Evolutionary conservation across 2,113 vertebrate species (phyloP).

Genomic region (Dasyurus viverrinus): DNA sequence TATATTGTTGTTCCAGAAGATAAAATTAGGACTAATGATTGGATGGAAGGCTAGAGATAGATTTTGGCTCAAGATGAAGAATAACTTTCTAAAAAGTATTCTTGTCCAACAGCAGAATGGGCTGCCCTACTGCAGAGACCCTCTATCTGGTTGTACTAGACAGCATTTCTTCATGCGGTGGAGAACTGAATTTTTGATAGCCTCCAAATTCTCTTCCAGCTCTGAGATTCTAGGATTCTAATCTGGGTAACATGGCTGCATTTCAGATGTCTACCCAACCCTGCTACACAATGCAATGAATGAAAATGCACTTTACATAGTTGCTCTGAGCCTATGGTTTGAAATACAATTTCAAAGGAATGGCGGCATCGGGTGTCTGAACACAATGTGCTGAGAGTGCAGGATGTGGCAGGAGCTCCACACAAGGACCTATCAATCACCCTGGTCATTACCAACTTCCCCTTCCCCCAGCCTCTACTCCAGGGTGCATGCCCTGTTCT

Average conservation of each 20-base stretch:
- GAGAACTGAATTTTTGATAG: neutral
- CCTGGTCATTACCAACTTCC: neutral
- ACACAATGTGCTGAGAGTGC: neutral
- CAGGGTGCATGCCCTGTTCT: neutral
- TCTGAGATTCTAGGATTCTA: neutral
- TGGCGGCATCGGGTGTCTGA: neutral
- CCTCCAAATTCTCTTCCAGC: neutral
- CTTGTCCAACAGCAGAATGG: neutral
- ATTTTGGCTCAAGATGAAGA: neutral
- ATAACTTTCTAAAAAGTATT: neutral
- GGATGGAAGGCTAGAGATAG: neutral
- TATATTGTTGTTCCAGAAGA: neutral
- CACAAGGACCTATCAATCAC: neutral
- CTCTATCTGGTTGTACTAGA: neutral
- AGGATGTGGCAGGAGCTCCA: neutral
- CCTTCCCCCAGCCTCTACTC: neutral
- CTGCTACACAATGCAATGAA: neutral
- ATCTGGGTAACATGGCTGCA: neutral
- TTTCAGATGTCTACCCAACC: neutral
- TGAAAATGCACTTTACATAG: neutral
- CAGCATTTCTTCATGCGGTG: neutral
- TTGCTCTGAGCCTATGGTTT: too few relatives aligned
- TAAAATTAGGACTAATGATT: neutral
- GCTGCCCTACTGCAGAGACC: neutral
- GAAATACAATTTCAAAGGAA: neutral